Base-by-base conservation (phyloP, 2,797 vertebrate genomes). In the Poecilia gillii region DNA sequence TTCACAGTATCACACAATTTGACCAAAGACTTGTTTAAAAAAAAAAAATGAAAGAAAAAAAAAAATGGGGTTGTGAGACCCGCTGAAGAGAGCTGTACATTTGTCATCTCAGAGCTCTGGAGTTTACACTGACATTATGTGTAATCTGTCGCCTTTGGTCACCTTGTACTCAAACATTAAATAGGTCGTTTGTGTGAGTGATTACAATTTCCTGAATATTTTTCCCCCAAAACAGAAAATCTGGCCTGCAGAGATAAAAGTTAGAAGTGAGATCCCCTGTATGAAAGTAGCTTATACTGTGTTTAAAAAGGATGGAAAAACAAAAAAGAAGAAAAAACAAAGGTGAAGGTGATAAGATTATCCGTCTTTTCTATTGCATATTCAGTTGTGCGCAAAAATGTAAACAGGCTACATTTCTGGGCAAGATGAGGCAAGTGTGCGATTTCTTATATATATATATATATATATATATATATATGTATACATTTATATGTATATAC, bases 1-100 rank as follows among this genome's bases (percentile, higher is more conserved):
- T 94, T 95, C 93, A 95, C 94, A 95, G 95, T 93, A 93, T 94
- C 84, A 91, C 87, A 94, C 86, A 92, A 89, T 90, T 78, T 82
- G 90, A 94, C 92, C 91, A 94, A 93, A 93, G 91, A 82, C 72
- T 78, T 16, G 36, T 87, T 23, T 9, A 11, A 66, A 39, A 66
- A 39, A 66, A 39, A 39, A 23, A 87, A 89, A 87, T n/a, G 84
- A 82, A 66, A 70, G 36, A 73, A 81, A 78, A 81, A 88, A 84
- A 90, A n/a, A 18, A 9, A 18, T 2, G 62, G 14, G 31, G 4
- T 31, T 18, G 31, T 5, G 62, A 18, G 33, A 68, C 74, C 57
- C 45, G 74, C 75, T 80, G 75, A 85, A 87, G 85, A 87, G 4
- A 88, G 46, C 83, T 90, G 87, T 91, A 92, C 88, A 91, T 87